Evolutionary conservation across 1,140 invertebrate species (phyloP).

Genomic region (Linepithema humile): DNA sequence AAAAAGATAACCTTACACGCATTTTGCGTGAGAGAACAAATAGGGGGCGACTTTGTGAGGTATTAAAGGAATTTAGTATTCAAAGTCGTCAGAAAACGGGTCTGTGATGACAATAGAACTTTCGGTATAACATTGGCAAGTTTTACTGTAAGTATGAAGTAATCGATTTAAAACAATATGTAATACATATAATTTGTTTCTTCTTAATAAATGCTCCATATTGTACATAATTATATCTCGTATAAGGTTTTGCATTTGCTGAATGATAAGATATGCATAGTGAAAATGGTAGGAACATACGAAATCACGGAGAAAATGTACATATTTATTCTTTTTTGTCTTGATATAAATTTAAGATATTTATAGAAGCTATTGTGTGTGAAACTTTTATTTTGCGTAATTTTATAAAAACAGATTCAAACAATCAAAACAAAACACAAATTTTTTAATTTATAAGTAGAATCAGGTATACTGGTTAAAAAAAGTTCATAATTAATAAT

Average conservation of each 20-base stretch:
- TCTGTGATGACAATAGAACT: conserved; percentile 53
- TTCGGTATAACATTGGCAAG: background rate
- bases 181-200: conserved; percentile 37
- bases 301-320: too few relatives aligned
- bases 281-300: too few relatives aligned
- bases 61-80: conserved; percentile 85
- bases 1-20: conserved; percentile 89
- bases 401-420: too few relatives aligned
- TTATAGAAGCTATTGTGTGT: too few relatives aligned
- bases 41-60: conserved; percentile 85
- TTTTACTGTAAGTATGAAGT: background rate
- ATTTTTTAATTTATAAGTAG: too few relatives aligned
- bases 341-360: too few relatives aligned
- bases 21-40: conserved; percentile 85
- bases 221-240: conserved; percentile 37
- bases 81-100: conserved; percentile 79
- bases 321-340: too few relatives aligned
- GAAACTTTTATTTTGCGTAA: too few relatives aligned
- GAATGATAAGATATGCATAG: conserved; percentile 1
- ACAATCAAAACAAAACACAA: too few relatives aligned
- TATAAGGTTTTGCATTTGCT: conserved; percentile 21
- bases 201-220: conserved; percentile 30
- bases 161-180: background rate
- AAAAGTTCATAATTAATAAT: background rate
- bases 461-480: too few relatives aligned